phyloP scores from a whole-genome alignment of 2,888 invertebrate genomes.

The Epirrhoe tristata region DNA sequence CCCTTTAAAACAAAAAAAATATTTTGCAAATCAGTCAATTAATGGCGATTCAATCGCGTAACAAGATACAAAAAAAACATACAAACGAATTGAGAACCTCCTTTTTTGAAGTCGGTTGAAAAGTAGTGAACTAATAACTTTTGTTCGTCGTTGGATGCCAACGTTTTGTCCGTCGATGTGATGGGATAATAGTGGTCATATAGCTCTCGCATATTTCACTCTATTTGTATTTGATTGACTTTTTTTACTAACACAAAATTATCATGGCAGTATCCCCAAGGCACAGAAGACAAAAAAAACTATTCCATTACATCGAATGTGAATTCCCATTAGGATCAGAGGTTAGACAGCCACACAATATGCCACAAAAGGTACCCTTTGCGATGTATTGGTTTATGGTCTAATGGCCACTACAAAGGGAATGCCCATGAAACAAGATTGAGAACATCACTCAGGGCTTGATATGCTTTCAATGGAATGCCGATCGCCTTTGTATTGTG shows the following conservation, averaged over 20 bases:
- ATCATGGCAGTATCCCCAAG: no score
- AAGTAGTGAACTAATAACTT: no score
- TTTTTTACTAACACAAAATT: no score
- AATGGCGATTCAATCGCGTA: no score
- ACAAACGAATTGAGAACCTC: no score
- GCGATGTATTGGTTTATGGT: conserved; percentile 31
- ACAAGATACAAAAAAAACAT: no score
- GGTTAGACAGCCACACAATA: conserved; percentile 29
- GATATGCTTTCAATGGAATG: conserved; percentile 37
- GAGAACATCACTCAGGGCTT: conserved; percentile 33
- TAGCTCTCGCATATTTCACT: background rate
- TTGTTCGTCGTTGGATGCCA: background rate
- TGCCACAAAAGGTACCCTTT: conserved; percentile 38
- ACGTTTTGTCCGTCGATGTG: background rate
- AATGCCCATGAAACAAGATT: conserved; percentile 36
- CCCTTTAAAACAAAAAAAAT: no score
- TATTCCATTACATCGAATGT: background rate
- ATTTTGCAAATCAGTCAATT: no score
- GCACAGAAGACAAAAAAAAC: background rate
- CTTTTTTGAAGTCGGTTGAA: no score
- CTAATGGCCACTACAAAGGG: conserved; percentile 40
- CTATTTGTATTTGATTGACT: no score
- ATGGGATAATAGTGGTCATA: background rate
- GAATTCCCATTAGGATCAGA: background rate
- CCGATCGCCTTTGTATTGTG: conserved; percentile 30